Base-by-base conservation (phyloP, 2,797 vertebrate genomes). In the Pogonophryne albipinna region DNA sequence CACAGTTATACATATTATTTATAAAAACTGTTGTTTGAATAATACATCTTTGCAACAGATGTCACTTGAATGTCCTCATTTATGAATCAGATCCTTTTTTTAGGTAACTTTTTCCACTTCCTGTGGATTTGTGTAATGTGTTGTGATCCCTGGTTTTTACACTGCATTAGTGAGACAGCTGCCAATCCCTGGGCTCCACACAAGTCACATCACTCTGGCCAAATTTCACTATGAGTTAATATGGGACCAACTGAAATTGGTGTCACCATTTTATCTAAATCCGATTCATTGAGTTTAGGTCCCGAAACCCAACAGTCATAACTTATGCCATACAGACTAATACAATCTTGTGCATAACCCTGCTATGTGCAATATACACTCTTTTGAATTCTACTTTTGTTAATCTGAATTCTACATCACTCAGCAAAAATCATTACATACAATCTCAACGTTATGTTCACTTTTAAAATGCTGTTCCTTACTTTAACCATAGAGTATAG, bases 81-180 rank as follows among this genome's bases (percentile, higher is more conserved):
- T 38, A 13, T 50, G 61, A 56, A 45, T 75, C 9, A 15, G 41
- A 61, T 74, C 13, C 70, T 20, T 78, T 66, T 5, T 73, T 64
- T 75, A 34, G 62, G 60, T 72, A 75, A 71, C 57, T 49, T 44
- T 16, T 45, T 53, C 38, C 59, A 71, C 31, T 68, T 80, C 66
- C 55, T 61, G 78, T 81, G 47, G 66, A 58, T 51, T 76, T 76
- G 71, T 20, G 16, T 61, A 66, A 72, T 68, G 42, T 75, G 56
- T 45, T 23, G 27, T 62, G 73, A 71, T 60, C 70, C 46, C 20
- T 69, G 41, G 14, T 51, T 69, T 16, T 15, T 19, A 49, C 66
- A 44, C 62, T 13, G 23, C 52, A 55, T 38, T 59, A 82, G 23
- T 60, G 19, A 74, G 12, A 46, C 68, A 73, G 69, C 62, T 65